phyloP scores from a whole-genome alignment of 2,888 invertebrate genomes.

The Adineta ricciae region DNA sequence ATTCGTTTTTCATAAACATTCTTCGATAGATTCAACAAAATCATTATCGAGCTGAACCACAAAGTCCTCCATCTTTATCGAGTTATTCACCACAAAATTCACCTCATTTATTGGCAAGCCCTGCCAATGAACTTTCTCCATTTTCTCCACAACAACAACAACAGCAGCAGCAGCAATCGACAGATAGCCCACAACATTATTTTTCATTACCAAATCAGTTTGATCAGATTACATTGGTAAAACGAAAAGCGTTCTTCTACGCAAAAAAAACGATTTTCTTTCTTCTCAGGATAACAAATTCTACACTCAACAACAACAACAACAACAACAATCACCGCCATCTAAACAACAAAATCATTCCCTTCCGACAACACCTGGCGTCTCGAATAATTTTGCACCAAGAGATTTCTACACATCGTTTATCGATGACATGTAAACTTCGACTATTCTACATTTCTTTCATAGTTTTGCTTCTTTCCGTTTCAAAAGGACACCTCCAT shows the following conservation, averaged over 20 bases:
- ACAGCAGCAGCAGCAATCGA: not conserved
- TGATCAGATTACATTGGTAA: constrained; percentile 8
- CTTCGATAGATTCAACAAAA: not conserved
- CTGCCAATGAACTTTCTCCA: not conserved
- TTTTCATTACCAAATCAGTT: constrained; percentile 17
- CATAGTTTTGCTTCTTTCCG: not conserved
- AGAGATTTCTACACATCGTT: not conserved
- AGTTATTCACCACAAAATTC: constrained; percentile 13
- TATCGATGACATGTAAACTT: not conserved
- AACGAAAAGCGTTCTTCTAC: too few species aligned
- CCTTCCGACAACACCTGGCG: not conserved
- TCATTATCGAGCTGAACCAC: not conserved
- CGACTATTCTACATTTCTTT: too few species aligned
- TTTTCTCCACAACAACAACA: not conserved
- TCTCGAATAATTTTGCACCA: not conserved
- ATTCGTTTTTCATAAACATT: not conserved
- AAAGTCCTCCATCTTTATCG: not conserved
- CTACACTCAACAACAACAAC: not conserved
- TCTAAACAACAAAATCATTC: not conserved
- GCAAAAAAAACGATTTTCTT: too few species aligned
- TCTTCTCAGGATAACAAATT: not conserved
- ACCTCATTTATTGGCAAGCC: not conserved
- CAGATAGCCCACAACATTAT: not conserved
- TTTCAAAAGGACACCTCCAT: not conserved
- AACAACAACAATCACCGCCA: not conserved